Evolutionary conservation across 2,888 invertebrate species (phyloP).

Genomic region (Andrena trimmerana): DNA sequence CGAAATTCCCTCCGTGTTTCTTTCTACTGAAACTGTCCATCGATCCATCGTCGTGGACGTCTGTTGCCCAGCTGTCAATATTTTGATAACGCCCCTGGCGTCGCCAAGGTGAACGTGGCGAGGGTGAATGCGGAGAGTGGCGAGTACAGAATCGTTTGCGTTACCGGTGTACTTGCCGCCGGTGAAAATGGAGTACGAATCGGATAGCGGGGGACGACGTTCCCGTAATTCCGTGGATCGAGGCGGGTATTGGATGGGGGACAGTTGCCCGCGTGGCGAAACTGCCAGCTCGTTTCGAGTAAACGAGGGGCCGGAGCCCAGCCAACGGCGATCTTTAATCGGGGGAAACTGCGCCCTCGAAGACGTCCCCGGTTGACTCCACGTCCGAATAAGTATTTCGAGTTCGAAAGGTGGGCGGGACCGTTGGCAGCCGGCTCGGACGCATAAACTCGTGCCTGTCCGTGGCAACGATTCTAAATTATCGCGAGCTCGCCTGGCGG

Average conservation of each 20-base stretch:
- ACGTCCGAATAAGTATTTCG: conserved; percentile 69
- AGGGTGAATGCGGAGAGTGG: neutral
- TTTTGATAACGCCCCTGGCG: too few relatives aligned
- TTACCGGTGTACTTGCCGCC: conserved; percentile 1
- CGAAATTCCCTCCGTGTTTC: too few relatives aligned
- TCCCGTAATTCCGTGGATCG: conserved; percentile 23
- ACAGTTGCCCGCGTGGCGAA: conserved; percentile 34
- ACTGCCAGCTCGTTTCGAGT: neutral
- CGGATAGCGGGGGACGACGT: conserved; percentile 1
- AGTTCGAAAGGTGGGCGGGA: conserved; percentile 68
- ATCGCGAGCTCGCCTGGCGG: conserved; percentile 58
- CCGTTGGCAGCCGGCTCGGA: conserved; percentile 71
- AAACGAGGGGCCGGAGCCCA: neutral
- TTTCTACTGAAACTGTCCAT: too few relatives aligned
- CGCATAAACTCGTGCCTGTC: conserved; percentile 75
- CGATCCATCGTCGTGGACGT: too few relatives aligned
- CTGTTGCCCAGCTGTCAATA: too few relatives aligned
- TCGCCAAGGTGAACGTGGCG: neutral
- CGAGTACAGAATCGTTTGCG: neutral
- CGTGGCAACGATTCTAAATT: conserved; percentile 74
- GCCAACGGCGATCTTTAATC: conserved; percentile 45
- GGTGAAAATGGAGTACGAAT: conserved; percentile 19
- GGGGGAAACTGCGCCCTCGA: conserved; percentile 11
- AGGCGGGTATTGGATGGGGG: neutral
- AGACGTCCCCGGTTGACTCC: conserved; percentile 37